Evolutionary conservation across 1,140 invertebrate species (phyloP), one percentile per base, ranked within the genome.

Genomic region (Capitella teleta): DNA sequence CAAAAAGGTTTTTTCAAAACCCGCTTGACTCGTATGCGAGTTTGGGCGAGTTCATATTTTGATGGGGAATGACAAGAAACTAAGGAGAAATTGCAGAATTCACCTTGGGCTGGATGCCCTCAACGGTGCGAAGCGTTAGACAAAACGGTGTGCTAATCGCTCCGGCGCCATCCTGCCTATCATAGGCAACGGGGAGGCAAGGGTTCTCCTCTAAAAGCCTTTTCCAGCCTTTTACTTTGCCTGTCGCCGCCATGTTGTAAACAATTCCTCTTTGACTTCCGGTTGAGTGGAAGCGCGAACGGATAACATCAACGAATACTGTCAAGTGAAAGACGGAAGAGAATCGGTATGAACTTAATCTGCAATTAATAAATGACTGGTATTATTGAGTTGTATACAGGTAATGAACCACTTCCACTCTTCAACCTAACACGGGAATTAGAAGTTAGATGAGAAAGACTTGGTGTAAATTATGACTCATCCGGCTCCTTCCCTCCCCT

Each of bases 101-200:
- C 54, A 66, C 64, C 40, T 57, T 56, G 21, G 51, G 52, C 36
- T 46, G 37, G 12, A 67, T 53, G 5, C 60, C 65, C 21, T 62
- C 55, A 12, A 67, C 46, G 28, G 47, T 44, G 26, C 61, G 64
- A 2, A 67, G 42, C 21, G 45, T 51, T 28, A 68, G 58, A 41
- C 58, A 61, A 42, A 66, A 56, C 30, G 64, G 62, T 21, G 57
- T 61, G 41, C 60, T 62, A 19, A 60, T 58, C 37, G 59, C 58
- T 25, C 56, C 59, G 28, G 61, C 61, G n/a, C 57, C 56, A 54
- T 65, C 57, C 34, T 62, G 59, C 16, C 66, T 45, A 44, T 66
- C 63, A 57, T 62, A 66, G 23, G 64, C 62, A 26, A 63, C 49
- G 6, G 63, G 64, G 23, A 66, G 21, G 43, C 56, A 55, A 12